phyloP scores from a whole-genome alignment of 2,113 vertebrate species.

The Etia nguti region DNA sequence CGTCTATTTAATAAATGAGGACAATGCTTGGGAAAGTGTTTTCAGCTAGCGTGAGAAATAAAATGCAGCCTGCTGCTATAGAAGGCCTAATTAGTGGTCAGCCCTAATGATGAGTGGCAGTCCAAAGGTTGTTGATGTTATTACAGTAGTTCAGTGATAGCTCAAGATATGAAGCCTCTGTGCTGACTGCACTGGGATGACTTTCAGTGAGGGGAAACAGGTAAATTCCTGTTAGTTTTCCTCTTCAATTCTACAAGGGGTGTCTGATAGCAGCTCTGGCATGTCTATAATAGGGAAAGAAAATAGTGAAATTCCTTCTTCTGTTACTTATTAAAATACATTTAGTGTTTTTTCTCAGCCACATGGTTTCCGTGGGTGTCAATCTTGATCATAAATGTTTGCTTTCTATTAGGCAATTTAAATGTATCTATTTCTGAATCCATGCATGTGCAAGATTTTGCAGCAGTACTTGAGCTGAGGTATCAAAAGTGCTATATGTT shows the following conservation, averaged over 20 bases:
- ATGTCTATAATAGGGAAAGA: slow-evolving; percentile 42
- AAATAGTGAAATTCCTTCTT: slow-evolving; percentile 50
- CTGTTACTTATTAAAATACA: slow-evolving; percentile 60
- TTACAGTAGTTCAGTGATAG: slow-evolving; percentile 22
- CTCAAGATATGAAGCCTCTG: slow-evolving; percentile 5
- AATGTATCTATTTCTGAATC: background rate
- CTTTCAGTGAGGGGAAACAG: slow-evolving; percentile 42
- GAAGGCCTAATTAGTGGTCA: slow-evolving; percentile 55
- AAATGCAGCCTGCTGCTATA: slow-evolving; percentile 50
- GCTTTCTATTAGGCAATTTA: slow-evolving; percentile 49
- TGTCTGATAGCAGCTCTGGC: slow-evolving; percentile 31
- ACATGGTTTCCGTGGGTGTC: slow-evolving; percentile 44
- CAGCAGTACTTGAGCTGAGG: background rate
- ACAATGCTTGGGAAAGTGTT: slow-evolving; percentile 12
- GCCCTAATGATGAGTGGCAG: slow-evolving; percentile 55
- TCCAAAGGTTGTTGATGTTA: slow-evolving; percentile 37
- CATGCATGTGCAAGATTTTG: background rate
- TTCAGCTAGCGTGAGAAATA: slow-evolving; percentile 50
- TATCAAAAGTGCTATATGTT: background rate
- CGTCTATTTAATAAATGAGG: background rate
- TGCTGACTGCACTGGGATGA: slow-evolving; percentile 12
- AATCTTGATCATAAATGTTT: slow-evolving; percentile 61
- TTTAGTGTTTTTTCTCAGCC: slow-evolving; percentile 49
- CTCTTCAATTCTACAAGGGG: slow-evolving; percentile 41
- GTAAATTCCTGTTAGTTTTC: slow-evolving; percentile 46